Conservation (phyloP, 1,140 invertebrate species). For the Hyphantria cunea region DNA sequence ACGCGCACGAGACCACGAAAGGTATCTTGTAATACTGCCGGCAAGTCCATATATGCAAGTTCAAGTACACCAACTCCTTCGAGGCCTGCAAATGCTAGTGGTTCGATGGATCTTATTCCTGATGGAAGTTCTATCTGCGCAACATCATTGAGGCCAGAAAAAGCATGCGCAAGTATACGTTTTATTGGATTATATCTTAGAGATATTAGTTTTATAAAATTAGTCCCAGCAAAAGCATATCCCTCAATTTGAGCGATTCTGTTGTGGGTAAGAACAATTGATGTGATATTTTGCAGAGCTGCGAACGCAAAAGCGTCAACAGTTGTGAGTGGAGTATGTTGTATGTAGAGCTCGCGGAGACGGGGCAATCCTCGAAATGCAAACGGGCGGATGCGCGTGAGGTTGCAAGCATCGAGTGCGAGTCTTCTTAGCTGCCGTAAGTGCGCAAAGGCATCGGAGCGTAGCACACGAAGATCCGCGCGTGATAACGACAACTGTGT, state of each 20-base stretch:
- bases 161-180: conserved; percentile 88
- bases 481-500: conserved; percentile 91
- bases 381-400: conserved; percentile 89
- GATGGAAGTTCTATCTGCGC: conserved; percentile 89
- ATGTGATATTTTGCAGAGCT: conserved; percentile 89
- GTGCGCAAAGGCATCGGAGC: conserved; percentile 89
- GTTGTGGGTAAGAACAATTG: conserved; percentile 89
- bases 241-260: conserved; percentile 89
- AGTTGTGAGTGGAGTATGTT: conserved; percentile 88
- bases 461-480: conserved; percentile 89
- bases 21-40: conserved; percentile 85
- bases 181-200: conserved; percentile 90
- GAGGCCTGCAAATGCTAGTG: conserved; percentile 90
- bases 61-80: conserved; percentile 90
- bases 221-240: conserved; percentile 91
- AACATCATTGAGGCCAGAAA: conserved; percentile 90
- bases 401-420: conserved; percentile 90
- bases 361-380: conserved; percentile 90
- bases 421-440: conserved; percentile 87
- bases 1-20: conserved; percentile 90
- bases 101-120: conserved; percentile 88
- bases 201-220: conserved; percentile 89
- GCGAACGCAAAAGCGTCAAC: conserved; percentile 91
- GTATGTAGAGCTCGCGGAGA: conserved; percentile 89
- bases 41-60: conserved; percentile 91